A percentile compares a stretch with the other conserved stretches of the same genome.
These are phyloP conservation scores for Climacteris rufus DNA, from an alignment of 2,113 vertebrate genomes.

Conservation along the genomic window DNA sequence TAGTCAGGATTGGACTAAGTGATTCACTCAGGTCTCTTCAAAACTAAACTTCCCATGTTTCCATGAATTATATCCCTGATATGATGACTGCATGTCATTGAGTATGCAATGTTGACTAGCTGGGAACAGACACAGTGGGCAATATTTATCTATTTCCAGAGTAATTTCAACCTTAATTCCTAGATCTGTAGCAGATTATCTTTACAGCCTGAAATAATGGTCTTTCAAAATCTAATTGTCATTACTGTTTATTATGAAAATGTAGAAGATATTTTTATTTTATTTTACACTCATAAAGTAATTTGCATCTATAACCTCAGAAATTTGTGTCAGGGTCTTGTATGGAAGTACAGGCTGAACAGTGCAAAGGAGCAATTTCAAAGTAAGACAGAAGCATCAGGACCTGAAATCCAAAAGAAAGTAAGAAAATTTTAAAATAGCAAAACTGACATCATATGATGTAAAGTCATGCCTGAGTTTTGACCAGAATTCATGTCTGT, in stretches of 20 bases:
- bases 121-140: accelerated
- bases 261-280: neutral
- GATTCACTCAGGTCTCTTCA: neutral
- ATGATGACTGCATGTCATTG: neutral
- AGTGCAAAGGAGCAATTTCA: neutral
- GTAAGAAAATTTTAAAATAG: neutral
- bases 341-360: neutral
- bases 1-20: neutral
- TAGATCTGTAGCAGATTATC: neutral
- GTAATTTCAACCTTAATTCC: neutral
- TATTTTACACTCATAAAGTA: neutral
- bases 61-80: neutral
- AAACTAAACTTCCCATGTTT: neutral
- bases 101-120: neutral
- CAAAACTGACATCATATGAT: neutral
- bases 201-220: neutral
- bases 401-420: neutral
- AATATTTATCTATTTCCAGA: neutral
- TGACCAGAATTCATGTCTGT: neutral
- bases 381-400: neutral
- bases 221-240: neutral
- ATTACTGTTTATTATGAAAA: neutral
- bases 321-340: neutral
- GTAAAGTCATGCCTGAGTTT: neutral
- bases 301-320: neutral